phyloP scores from a whole-genome alignment of 2,113 vertebrate genomes.

The Tyto alba region DNA sequence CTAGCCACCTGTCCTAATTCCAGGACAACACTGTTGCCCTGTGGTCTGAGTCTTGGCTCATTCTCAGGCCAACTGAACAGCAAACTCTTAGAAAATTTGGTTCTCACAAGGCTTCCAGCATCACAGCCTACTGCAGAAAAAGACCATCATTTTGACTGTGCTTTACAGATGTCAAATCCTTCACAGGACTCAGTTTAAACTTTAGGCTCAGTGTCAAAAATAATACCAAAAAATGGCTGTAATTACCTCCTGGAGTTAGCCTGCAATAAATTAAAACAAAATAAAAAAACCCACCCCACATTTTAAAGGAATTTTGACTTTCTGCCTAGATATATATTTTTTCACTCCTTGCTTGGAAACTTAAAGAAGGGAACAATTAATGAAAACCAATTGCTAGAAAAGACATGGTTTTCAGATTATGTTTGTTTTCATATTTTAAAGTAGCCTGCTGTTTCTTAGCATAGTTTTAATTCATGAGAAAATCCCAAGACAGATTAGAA shows the following conservation, averaged over 20 bases:
- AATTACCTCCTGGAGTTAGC: conserved; percentile 29
- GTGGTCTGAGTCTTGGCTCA: not conserved
- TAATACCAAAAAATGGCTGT: conserved; percentile 18
- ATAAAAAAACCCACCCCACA: not conserved
- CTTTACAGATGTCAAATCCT: conserved; percentile 38
- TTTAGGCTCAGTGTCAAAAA: conserved; percentile 54
- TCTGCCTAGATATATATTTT: conserved; percentile 54
- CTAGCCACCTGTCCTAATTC: not conserved
- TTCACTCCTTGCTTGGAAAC: conserved; percentile 50
- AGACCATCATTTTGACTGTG: not conserved
- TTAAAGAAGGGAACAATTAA: conserved; percentile 54
- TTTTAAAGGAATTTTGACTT: conserved; percentile 56
- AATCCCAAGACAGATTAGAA: not conserved
- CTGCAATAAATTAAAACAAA: conserved; percentile 40
- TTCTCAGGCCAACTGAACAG: not conserved
- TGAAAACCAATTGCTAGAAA: conserved; percentile 36
- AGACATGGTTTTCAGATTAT: conserved; percentile 9
- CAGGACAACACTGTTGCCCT: not conserved
- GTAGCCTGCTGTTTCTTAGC: not conserved
- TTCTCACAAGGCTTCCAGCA: not conserved
- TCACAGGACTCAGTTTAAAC: not conserved
- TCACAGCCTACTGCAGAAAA: conserved; percentile 30
- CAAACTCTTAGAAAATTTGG: conserved; percentile 6
- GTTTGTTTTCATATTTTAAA: conserved; percentile 31
- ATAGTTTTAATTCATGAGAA: conserved; percentile 19